Conservation (phyloP, 2,797 vertebrate species). For the Fundulus diaphanus region DNA sequence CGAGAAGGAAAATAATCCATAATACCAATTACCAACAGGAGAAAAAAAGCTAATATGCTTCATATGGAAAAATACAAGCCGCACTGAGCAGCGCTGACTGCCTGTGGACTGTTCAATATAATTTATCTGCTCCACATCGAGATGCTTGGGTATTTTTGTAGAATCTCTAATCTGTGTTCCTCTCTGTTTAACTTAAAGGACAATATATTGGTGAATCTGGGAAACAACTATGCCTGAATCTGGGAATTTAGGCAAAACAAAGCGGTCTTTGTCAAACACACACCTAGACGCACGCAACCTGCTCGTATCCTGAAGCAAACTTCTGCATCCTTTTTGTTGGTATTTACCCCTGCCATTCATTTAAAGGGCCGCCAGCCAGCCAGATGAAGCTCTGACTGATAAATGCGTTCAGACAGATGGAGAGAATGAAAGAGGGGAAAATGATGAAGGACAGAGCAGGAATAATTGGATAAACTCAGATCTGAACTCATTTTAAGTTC, state of each 20-base stretch:
- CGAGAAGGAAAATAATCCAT: conserved; percentile 23
- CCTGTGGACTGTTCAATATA: no score
- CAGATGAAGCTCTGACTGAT: neutral
- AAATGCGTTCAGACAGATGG: conserved; percentile 1
- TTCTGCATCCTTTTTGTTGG: conserved; percentile 25
- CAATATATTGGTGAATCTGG: neutral
- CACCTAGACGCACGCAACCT: conserved; percentile 11
- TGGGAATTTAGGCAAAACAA: neutral
- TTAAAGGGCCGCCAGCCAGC: conserved; percentile 10
- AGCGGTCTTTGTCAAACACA: neutral
- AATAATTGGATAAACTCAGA: neutral
- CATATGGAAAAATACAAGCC: conserved; percentile 27
- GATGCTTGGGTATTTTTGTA: conserved; percentile 57
- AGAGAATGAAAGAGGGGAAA: neutral
- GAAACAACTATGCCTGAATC: no score
- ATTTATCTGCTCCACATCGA: no score
- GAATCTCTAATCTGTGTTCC: conserved; percentile 33
- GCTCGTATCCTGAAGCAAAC: conserved; percentile 29
- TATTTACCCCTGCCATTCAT: conserved; percentile 42
- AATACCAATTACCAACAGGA: conserved; percentile 18
- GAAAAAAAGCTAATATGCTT: conserved; percentile 25
- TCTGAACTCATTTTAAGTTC: neutral
- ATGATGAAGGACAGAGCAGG: neutral
- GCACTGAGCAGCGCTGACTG: conserved; percentile 26
- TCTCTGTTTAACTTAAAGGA: conserved; percentile 1